Conservation (phyloP, 2,113 vertebrate species). For the Isichthys henryi region DNA sequence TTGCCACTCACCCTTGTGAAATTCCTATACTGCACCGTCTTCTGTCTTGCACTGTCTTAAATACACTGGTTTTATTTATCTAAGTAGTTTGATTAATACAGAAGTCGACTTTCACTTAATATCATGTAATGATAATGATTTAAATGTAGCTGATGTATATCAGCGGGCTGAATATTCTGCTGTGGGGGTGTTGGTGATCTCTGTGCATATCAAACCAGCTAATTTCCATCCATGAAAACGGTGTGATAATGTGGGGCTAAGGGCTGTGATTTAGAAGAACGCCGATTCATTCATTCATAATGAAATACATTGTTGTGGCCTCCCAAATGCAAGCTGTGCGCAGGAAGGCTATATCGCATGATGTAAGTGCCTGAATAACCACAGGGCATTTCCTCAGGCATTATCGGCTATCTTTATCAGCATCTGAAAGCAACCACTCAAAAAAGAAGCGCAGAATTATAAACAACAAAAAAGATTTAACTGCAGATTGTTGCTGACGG, state of each 20-base stretch:
- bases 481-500: neutral
- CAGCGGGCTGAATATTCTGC: neutral
- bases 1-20: neutral
- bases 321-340: neutral
- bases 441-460: neutral
- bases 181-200: neutral
- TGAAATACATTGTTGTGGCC: neutral
- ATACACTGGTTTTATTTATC: neutral
- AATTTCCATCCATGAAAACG: neutral
- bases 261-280: neutral
- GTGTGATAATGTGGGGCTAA: neutral
- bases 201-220: neutral
- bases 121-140: neutral
- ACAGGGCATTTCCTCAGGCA: neutral
- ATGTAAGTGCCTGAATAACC: neutral
- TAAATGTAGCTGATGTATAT: neutral
- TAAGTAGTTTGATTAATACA: neutral
- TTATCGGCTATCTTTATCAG: neutral
- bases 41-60: neutral
- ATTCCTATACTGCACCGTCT: neutral
- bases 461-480: neutral
- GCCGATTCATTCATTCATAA: neutral
- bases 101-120: neutral
- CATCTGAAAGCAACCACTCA: neutral
- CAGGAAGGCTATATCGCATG: neutral